Percentiles rank a stretch among this genome's conserved stretches.
phyloP scores from a whole-genome alignment of 2,113 vertebrate genomes.

The Mirza zaza region DNA sequence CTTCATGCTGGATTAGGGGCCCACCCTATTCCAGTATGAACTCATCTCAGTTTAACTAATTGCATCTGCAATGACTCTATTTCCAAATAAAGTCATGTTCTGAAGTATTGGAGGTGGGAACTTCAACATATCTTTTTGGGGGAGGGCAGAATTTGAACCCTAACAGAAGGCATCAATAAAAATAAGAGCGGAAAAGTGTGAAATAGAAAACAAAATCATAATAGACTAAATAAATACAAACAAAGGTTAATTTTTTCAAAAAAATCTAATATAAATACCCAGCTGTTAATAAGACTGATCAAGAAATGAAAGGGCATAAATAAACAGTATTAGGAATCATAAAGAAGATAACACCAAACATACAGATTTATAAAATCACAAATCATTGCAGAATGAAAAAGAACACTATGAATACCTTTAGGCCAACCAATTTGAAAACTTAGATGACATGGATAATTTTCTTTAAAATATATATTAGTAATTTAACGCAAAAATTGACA shows the following conservation, averaged over 20 bases:
- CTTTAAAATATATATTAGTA: neutral
- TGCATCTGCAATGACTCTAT: neutral
- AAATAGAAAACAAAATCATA: slow-evolving; percentile 22
- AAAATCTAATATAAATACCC: neutral
- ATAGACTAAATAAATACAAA: neutral
- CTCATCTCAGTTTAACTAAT: neutral
- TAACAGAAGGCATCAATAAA: neutral
- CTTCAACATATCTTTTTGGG: neutral
- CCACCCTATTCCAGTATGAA: neutral
- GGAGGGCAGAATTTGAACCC: neutral
- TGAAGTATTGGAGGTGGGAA: neutral
- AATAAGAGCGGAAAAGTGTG: neutral
- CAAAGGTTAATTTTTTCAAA: neutral
- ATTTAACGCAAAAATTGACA: neutral
- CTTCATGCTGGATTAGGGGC: neutral
- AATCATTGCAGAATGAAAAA: neutral
- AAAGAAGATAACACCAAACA: neutral
- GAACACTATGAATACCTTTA: neutral
- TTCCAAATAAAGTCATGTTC: neutral
- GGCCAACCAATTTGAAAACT: neutral
- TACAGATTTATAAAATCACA: neutral
- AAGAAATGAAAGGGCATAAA: neutral
- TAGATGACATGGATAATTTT: neutral
- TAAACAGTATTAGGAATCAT: neutral
- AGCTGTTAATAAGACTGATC: neutral